Base-by-base conservation (phyloP, 2,888 invertebrate species). In the Scaptodrosophila latifasciaeformis region DNA sequence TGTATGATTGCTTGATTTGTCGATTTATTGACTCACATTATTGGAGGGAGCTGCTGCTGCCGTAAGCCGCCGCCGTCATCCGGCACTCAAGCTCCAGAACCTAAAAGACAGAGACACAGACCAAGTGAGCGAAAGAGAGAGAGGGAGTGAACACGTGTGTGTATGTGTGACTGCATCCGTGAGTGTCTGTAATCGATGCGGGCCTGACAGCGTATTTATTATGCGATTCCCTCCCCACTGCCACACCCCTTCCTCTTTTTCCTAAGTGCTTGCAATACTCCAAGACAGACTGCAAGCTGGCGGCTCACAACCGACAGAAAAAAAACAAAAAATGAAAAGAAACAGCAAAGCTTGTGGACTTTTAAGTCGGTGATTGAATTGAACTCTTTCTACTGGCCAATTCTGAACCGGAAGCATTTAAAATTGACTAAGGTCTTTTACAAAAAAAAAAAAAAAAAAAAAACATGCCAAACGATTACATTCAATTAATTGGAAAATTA, bases 11-110 rank as follows among this genome's bases (percentile, higher is more conserved):
- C 77, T 80, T 71, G 75, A 79, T 82, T 76, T n/a, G 77, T 71
- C 80, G 82, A 82, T 84, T 84, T 85, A 85, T 84, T 78, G 80
- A 77, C 81, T 81, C 77, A 72, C 76, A 79, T 75, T 75, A 80
- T 81, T 74, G 70, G 64, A 72, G 72, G 70, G 65, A 74, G 72
- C 64, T 59, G 70, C 59, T 50, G 64, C 47, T 59, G 62, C 62
- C 55, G 55, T 62, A 44, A 51, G 57, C 55, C 52, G 46, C 30
- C 61, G 59, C 70, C 64, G 66, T 64, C 57, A 61, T 54, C 54
- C 62, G 52, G 54, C 30, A 49, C 54, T 56, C 49, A 47, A 42
- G 51, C 31, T 52, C 50, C 40, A 48, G 39, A 34, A 46, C 55
- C 46, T 31, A 19, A 42, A 21, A 13, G 6, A 24, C 6, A 12